Evolutionary conservation across 2,113 vertebrate species (phyloP).

Genomic region (Ceratotherium simum): DNA sequence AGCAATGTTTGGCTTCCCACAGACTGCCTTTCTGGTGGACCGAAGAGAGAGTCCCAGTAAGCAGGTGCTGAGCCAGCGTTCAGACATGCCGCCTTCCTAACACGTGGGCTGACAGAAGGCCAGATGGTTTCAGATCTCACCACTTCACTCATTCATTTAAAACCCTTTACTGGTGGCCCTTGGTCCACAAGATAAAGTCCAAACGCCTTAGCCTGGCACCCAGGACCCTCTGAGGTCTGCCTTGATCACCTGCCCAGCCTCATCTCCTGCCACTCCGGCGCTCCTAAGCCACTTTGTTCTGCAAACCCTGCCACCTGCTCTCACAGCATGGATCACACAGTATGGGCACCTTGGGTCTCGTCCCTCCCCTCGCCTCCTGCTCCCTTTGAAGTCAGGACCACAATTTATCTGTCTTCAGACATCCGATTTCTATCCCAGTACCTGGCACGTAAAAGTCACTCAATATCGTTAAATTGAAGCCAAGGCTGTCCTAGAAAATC

Average conservation of each 20-base stretch:
- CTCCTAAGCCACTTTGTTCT: no score
- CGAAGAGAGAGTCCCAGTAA: neutral
- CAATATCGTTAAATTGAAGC: neutral
- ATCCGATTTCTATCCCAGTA: neutral
- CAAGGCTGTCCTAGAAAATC: neutral
- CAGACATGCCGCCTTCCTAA: neutral
- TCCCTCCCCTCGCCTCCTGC: no score
- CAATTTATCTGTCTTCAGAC: neutral
- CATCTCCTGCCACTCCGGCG: neutral
- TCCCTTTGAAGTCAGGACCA: neutral
- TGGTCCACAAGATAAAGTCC: neutral
- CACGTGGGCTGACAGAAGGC: fast-evolving
- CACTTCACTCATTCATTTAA: neutral
- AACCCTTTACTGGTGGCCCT: neutral
- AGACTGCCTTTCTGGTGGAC: fast-evolving
- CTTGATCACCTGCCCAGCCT: neutral
- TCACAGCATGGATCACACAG: fast-evolving
- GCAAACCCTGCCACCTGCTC: neutral
- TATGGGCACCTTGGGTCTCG: neutral
- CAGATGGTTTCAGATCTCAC: neutral
- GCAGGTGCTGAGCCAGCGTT: fast-evolving
- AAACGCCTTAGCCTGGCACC: fast-evolving
- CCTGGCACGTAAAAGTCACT: neutral
- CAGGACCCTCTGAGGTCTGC: neutral
- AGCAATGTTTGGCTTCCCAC: neutral